phyloP scores from a whole-genome alignment of 2,888 invertebrate genomes.

The Autographa gamma region DNA sequence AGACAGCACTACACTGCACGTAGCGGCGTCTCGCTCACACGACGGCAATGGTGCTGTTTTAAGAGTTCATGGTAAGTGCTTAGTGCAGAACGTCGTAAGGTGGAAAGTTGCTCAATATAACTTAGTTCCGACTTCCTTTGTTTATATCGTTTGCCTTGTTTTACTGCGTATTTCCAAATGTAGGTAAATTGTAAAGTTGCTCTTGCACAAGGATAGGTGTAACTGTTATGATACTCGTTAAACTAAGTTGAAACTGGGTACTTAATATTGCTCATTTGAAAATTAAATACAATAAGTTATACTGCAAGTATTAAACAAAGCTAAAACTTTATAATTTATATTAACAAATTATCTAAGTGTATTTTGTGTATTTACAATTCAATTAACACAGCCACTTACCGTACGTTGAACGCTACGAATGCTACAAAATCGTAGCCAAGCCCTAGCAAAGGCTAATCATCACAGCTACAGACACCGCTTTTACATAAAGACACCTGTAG shows the following conservation, averaged over 20 bases:
- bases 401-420: too few relatives aligned
- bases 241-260: conserved; percentile 33
- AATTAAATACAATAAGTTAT: too few relatives aligned
- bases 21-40: neutral
- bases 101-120: conserved; percentile 72
- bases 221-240: conserved; percentile 43
- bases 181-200: conserved; percentile 63
- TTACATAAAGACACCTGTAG: too few relatives aligned
- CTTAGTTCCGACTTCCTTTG: conserved; percentile 68
- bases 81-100: conserved; percentile 55
- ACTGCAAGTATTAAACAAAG: too few relatives aligned
- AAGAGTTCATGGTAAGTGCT: neutral
- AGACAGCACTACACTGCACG: neutral
- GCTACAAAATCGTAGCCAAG: too few relatives aligned
- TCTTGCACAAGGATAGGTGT: conserved; percentile 49
- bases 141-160: conserved; percentile 69
- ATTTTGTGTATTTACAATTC: too few relatives aligned
- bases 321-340: too few relatives aligned
- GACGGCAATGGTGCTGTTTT: neutral
- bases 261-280: too few relatives aligned
- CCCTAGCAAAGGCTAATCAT: too few relatives aligned
- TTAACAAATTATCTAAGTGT: too few relatives aligned
- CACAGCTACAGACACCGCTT: too few relatives aligned
- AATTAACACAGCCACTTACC: too few relatives aligned
- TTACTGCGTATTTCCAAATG: conserved; percentile 64